These are phyloP conservation scores for Phoebastria nigripes DNA, from an alignment of 2,797 vertebrate species.

Conservation along the genomic window DNA sequence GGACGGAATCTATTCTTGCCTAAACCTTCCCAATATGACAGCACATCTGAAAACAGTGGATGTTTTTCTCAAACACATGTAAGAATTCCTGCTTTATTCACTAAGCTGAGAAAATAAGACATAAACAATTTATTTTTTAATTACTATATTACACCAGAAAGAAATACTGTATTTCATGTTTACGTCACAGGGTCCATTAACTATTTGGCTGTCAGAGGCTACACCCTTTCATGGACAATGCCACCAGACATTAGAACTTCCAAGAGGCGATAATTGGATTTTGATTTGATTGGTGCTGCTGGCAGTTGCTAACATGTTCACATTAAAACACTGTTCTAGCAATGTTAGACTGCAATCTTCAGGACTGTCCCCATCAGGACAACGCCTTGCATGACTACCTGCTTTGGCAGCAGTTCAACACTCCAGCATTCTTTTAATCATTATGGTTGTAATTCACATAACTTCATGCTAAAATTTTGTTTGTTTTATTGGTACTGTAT, in stretches of 20 bases:
- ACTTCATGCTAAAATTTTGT: neutral
- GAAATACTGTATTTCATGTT: neutral
- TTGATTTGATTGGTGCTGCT: neutral
- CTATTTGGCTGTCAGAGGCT: neutral
- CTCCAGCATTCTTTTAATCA: neutral
- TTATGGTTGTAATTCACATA: neutral
- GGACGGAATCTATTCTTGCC: neutral
- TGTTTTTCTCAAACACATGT: neutral
- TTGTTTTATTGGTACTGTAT: neutral
- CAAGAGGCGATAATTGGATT: neutral
- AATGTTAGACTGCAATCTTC: neutral
- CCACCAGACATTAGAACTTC: neutral
- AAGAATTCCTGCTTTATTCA: neutral
- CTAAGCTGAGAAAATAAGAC: neutral
- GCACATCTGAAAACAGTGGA: neutral
- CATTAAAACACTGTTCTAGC: neutral
- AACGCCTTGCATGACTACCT: neutral
- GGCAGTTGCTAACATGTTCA: neutral
- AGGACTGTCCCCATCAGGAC: neutral
- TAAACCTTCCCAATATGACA: constrained; percentile 9
- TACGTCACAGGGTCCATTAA: neutral
- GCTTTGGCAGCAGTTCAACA: neutral
- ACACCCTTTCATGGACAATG: neutral
- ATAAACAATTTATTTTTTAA: neutral
- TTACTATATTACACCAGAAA: neutral